Evolutionary conservation across 2,888 invertebrate genomes (phyloP), one percentile per base, ranked within the genome.

Genomic region (Plebejus argus): DNA sequence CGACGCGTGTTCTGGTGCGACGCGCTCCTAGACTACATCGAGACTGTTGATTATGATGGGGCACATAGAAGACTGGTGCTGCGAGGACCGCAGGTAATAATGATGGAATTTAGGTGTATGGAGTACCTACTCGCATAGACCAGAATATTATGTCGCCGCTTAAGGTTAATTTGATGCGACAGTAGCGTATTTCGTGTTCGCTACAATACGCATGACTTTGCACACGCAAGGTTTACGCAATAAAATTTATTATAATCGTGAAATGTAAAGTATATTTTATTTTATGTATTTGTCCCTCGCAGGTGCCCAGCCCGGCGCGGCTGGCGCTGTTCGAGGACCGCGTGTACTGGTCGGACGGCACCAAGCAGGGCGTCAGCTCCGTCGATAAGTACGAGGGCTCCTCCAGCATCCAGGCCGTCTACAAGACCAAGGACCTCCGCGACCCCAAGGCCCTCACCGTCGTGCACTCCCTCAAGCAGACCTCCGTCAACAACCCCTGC

Each of bases 1-100:
- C 96, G 97, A 84, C 93, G 99, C 76, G 96, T 99, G 8, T 99
- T 98, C 91, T 99, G 99, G 99, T 99, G 99, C 85, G 99, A 99
- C 88, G 97, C 98, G 0, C 93, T 99, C 18, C 92, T 99, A 77
- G 99, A 99, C 91, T 98, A 99, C 87, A 98, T 99, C 81, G 99
- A 99, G 87, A 98, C 98, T 0, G 98, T 99, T 0, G 98, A 99
- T 89, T 99, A 99, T 89, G 96, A 98, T 76, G 99, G 99, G 0
- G 95, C 96, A 79, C 96, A 97, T 82, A 95, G 99, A 80, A 96
- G 97, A 80, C 95, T 97, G 87, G 96, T 98, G 0, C 92, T 98
- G 3, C 91, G 98, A 79, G 98, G 98, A 2, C 96, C 97, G 80
- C 96, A 66, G 66, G 66, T 66, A 8, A 20, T 10, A 61, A 39